Base-by-base conservation (phyloP, 2,113 vertebrate species). In the Suricata suricatta region DNA sequence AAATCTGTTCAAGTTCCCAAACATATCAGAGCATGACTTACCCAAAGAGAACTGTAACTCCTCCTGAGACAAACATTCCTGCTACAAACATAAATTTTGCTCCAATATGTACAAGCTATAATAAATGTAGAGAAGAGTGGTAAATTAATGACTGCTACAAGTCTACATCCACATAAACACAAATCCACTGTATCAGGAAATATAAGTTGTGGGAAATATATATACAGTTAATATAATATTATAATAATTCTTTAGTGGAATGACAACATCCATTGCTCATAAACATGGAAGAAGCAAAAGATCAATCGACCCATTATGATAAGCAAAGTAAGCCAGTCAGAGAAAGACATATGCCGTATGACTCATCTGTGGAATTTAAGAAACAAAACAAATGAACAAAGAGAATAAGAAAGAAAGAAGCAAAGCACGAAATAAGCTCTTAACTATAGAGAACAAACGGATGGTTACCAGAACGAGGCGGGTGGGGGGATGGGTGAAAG, bases 61-160 rank as follows among this genome's bases (percentile, higher is more conserved):
- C 98, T 64, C 99, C 99, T 0, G 99, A 99, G 81, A 99, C 96
- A 98, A 99, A 99, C 93, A 99, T 98, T 52, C 99, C 99, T 69
- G 98, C 47, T 80, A 99, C 95, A 64, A 99, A 99, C 99, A 99
- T 99, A 98, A 99, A 99, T 98, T 99, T 99, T 74, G 99, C 99
- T 96, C 99, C 99, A 97, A 99, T 99, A 31, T 99, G 99, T 2
- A 99, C 99, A 98, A 99, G 99, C 99, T 99, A 98, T 82, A 98
- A 97, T 52, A 97, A 98, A 98, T 81, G 50, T 60, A 85, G 98
- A 98, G 71, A 93, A 97, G 1, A 81, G 25, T 25, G 33, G 29
- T 96, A 96, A 96, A 54, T 95, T 31, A 41, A 23, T 93, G 93
- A 93, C 33, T 84, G 76, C 47, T 97, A 79, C 72, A 95, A 94